Evolutionary conservation across 2,888 invertebrate species (phyloP), one percentile per base, ranked within the genome.

Genomic region (Andricus curvator): DNA sequence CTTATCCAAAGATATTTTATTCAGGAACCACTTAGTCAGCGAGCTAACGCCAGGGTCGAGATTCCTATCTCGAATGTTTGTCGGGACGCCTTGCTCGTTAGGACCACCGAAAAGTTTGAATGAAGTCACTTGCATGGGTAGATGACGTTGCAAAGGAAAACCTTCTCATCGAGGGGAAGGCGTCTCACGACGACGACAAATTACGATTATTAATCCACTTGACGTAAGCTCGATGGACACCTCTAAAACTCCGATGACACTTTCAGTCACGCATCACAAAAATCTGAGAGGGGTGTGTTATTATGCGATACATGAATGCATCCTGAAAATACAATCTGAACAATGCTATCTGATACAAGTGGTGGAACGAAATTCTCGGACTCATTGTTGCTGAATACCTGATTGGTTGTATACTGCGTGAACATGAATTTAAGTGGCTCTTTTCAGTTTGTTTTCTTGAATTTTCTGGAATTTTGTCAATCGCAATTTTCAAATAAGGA

Each of bases 1-100:
- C 83, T 85, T 15, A 15, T 4, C 44, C 44, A 17, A 44, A 44
- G 44, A 15, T 44, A 44, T 44, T 44, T 44, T 84, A 85, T 86
- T 81, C 86, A 62, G 80, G 84, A 85, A 87, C 85, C 86, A 88
- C 85, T 88, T 88, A 87, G 87, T 86, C 84, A 84, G 86, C 84
- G 83, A 81, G 80, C 79, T 65, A 82, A 82, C 83, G 60, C 82
- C 66, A 79, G 68, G 70, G 9, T 78, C 79, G 80, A 88, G 88
- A 90, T 89, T 83, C 79, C 85, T 87, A 89, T 89, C 89, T 84
- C 41, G 67, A 74, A 80, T 84, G 87, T 88, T 86, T 86, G 86
- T 88, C 84, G 78, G 81, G 79, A 81, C 81, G 79, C 78, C 79
- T 78, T 77, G 82, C 83, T 87, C 85, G 85, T 88, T 88, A 88